Evolutionary conservation across 2,888 invertebrate species (phyloP).

Genomic region (Opisthograptis luteolata): DNA sequence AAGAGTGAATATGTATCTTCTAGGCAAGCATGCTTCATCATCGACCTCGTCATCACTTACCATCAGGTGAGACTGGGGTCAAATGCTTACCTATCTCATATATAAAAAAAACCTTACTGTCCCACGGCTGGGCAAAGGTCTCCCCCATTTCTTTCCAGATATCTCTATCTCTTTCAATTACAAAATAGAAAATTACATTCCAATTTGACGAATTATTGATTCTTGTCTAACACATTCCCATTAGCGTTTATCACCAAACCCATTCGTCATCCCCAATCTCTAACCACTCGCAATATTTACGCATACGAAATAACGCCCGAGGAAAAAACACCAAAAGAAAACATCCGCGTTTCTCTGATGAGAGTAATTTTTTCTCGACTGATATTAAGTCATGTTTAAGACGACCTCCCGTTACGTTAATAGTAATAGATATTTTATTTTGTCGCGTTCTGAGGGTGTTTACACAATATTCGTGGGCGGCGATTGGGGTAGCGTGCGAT

Average conservation of each 20-base stretch:
- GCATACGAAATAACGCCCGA: slow-evolving; percentile 43
- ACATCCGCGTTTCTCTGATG: slow-evolving; percentile 62
- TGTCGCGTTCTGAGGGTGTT: slow-evolving; percentile 77
- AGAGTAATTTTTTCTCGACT: slow-evolving; percentile 80
- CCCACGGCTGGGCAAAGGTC: no score
- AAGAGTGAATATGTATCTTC: no score
- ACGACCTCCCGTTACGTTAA: slow-evolving; percentile 82
- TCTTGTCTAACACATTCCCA: neutral
- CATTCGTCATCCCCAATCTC: slow-evolving; percentile 48
- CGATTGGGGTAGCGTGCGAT: slow-evolving; percentile 43
- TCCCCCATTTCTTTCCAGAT: no score
- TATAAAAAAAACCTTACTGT: no score
- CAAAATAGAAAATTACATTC: no score
- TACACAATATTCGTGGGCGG: slow-evolving; percentile 66
- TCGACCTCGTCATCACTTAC: no score
- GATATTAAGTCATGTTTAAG: slow-evolving; percentile 85
- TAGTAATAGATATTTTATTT: slow-evolving; percentile 85
- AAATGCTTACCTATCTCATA: no score
- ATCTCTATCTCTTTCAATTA: no score
- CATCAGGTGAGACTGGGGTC: no score
- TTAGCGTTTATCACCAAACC: slow-evolving; percentile 49
- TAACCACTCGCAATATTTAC: slow-evolving; percentile 40
- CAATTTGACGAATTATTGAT: neutral
- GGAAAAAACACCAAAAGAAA: slow-evolving; percentile 40
- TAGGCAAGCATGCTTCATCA: no score